Conservation (phyloP, 92 coral and sea anemone species). For the Montipora capitata region DNA sequence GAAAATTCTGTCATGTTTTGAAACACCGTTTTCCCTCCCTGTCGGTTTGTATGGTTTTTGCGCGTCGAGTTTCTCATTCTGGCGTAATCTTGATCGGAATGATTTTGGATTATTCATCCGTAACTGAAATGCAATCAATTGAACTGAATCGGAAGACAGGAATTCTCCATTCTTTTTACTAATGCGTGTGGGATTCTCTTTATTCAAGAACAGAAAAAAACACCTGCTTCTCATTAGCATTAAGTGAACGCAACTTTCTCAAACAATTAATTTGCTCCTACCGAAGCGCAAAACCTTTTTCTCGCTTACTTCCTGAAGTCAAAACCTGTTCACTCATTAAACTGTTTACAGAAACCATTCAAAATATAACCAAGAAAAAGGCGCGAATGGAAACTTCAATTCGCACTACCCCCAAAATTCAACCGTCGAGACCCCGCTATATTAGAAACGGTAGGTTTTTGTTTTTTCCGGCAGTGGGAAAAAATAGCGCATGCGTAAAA, state of each 20-base stretch:
- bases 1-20: constrained; percentile 39
- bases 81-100: constrained; percentile 9
- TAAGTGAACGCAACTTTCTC: constrained; percentile 57
- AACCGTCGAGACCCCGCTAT: neutral
- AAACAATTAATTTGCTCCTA: constrained; percentile 60
- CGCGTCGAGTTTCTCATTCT: constrained; percentile 8
- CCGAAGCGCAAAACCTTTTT: constrained; percentile 40
- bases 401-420: neutral
- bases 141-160: constrained; percentile 49
- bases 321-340: constrained; percentile 43
- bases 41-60: neutral
- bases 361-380: neutral
- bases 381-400: neutral
- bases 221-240: constrained; percentile 79
- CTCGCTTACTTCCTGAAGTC: constrained; percentile 74
- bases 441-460: neutral
- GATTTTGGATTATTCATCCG: constrained; percentile 19
- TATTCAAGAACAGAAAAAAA: constrained; percentile 61
- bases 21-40: neutral
- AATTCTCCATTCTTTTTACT: constrained; percentile 47
- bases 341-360: neutral
- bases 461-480: neutral
- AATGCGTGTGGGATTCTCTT: constrained; percentile 69
- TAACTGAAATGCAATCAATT: constrained; percentile 35
- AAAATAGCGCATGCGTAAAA: constrained; percentile 39